Evolutionary conservation across 2,797 vertebrate species (phyloP), one percentile per base, ranked within the genome.

Genomic region (Sorex maritimensis): DNA sequence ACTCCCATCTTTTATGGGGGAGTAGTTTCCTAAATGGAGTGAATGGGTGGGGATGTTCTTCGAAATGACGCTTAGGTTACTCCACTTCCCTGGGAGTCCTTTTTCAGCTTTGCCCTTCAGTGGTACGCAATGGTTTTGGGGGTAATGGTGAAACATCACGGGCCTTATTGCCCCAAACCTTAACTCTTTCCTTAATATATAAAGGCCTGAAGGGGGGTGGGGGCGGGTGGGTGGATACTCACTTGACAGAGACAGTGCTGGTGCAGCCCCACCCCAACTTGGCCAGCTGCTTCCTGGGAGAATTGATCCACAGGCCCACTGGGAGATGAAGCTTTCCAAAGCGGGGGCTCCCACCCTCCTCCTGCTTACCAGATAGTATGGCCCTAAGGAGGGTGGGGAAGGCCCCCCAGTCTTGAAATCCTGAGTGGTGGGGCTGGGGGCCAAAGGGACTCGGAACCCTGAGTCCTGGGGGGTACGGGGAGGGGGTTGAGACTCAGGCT

Each of bases 251-350:
- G 82, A 98, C 98, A 1, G 98, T 99, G 4, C 99, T 99, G 83
- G 99, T 99, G 99, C 99, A 99, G 84, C 99, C 99, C 58, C 98
- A 98, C 71, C 99, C 99, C 69, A 99, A 97, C 97, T 99, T 99
- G 95, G 99, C 99, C 97, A 99, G 98, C 96, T 99, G 99, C 97
- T 99, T 99, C 96, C 99, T 98, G 89, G 99, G 99, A 5, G 99
- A 99, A 97, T 99, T 99, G 97, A 99, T 99, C 99, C 99, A 99
- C 96, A 99, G 98, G 95, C 99, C 99, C 90, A 99, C 99, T 6
- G 99, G 99, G 97, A 99, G 99, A 97, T 99, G 98, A 68, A 99
- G 99, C 95, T 99, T 99, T 98, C 99, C 98, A 90, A 99, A 98
- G 68, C 99, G 99, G 96, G 99, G 99, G 98, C 99, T 99, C 88